These are phyloP conservation scores for Otolemur garnettii DNA, from an alignment of 2,113 vertebrate genomes.

Conservation along the genomic window DNA sequence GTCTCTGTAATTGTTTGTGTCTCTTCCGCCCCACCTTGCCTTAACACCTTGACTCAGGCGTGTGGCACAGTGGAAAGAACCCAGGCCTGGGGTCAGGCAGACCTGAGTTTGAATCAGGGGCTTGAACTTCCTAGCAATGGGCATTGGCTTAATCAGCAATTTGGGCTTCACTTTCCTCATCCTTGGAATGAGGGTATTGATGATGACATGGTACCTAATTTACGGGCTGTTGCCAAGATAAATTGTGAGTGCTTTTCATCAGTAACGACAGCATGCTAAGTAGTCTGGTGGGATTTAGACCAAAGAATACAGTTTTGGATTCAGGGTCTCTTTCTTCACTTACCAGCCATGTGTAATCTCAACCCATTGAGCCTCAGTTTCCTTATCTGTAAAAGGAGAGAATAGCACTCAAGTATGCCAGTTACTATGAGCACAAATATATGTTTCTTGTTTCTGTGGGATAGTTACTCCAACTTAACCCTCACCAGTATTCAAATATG, in stretches of 20 bases:
- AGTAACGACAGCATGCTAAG: too few relatives aligned
- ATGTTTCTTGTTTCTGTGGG: background rate
- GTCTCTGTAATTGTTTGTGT: background rate
- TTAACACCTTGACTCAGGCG: background rate
- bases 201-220: background rate
- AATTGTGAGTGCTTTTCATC: background rate
- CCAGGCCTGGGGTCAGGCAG: background rate
- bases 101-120: background rate
- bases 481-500: slow-evolving; percentile 7
- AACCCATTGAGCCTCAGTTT: too few relatives aligned
- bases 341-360: too few relatives aligned
- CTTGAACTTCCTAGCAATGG: background rate
- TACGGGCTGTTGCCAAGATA: background rate
- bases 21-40: background rate
- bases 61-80: background rate
- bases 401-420: too few relatives aligned
- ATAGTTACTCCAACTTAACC: background rate
- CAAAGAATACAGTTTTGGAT: too few relatives aligned
- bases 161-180: background rate
- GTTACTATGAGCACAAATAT: background rate
- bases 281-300: too few relatives aligned
- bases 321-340: too few relatives aligned
- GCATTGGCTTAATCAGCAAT: background rate
- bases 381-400: too few relatives aligned
- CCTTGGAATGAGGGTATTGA: background rate